A percentile compares a stretch with the other conserved stretches of the same genome.
phyloP scores from a whole-genome alignment of 2,888 invertebrate genomes.

The Morpho deidamia region DNA sequence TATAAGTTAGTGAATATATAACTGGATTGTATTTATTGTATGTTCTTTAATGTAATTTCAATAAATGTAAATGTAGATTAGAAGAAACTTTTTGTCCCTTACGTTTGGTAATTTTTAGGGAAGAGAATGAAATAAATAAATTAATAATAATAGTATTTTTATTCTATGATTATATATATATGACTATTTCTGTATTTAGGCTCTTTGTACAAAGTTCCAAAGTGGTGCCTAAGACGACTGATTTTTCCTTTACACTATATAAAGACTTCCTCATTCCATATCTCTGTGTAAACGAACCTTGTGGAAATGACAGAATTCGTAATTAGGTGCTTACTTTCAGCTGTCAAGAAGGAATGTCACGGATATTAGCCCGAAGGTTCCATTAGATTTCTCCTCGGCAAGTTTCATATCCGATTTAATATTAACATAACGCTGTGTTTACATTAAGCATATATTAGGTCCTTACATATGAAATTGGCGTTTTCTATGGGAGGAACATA shows the following conservation, averaged over 20 bases:
- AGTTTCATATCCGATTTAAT: conserved; percentile 7
- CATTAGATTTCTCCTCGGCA: conserved; percentile 3
- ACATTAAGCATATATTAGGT: not conserved
- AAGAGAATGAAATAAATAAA: conserved; percentile 31
- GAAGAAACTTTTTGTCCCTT: conserved; percentile 46
- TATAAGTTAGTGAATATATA: conserved; percentile 42
- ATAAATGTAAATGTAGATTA: conserved; percentile 30
- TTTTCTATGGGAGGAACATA: too few species aligned
- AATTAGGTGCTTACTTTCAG: conserved; percentile 15
- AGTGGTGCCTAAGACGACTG: too few species aligned
- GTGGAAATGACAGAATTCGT: conserved; percentile 7
- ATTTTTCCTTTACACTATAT: not conserved
- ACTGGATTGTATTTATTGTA: conserved; percentile 43
- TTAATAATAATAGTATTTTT: conserved; percentile 12
- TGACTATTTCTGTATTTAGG: too few species aligned
- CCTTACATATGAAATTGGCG: too few species aligned
- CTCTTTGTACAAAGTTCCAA: too few species aligned
- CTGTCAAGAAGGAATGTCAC: conserved; percentile 17
- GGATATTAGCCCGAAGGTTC: conserved; percentile 9
- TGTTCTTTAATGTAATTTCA: conserved; percentile 38
- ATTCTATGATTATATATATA: too few species aligned
- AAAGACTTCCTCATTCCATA: conserved; percentile 2
- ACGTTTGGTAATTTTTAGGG: conserved; percentile 52
- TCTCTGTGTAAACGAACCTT: conserved; percentile 1
- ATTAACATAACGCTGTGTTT: not conserved